Base-by-base conservation (phyloP, 35 echinoderm and acorn worm species). In the Apostichopus japonicus region DNA sequence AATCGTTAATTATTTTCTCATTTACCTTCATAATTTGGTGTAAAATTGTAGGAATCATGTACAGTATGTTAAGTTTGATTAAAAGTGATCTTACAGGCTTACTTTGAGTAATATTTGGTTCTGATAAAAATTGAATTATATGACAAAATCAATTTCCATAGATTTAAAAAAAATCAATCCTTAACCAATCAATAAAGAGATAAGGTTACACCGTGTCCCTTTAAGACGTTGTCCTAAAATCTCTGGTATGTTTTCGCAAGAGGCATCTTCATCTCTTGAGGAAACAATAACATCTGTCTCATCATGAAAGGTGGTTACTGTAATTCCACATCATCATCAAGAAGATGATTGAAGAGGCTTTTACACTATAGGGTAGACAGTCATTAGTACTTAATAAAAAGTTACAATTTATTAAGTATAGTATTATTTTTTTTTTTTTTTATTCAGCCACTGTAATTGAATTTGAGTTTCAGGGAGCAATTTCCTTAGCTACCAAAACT, bases 191-290 rank as follows among this genome's bases (percentile, higher is more conserved):
- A 44, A 44, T 44, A 19, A 67, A 67, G 11, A 67, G 19, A 63
- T 15, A 19, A 67, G 19, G 63, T 67, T 10, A 19, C 19, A 19
- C 11, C 63, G 63, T 67, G 63, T 19, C 19, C 11, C 63, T 67
- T 67, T 67, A 67, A 67, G 63, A 67, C 11, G 5, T 11, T 19
- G 19, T 67, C 19, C 54, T 55, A 83, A 83, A 83, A 83, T 83
- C 54, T 52, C 33, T 83, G 44, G 79, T 83, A 83, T 83, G 79
- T 83, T 83, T 83, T 83, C 1, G 33, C 19, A 16, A 55, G 33
- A 52, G 79, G 79, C 79, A 83, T 83, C 79, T 16, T 55, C 17
- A 83, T 83, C 79, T 83, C 79, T 52, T 54, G 79, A 83, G 79
- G 79, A 83, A 83, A 54, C 79, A 54, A 19, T 33, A 17, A 83